Conservation (phyloP, 2,797 vertebrate species). For the Notolepis coatsorum region DNA sequence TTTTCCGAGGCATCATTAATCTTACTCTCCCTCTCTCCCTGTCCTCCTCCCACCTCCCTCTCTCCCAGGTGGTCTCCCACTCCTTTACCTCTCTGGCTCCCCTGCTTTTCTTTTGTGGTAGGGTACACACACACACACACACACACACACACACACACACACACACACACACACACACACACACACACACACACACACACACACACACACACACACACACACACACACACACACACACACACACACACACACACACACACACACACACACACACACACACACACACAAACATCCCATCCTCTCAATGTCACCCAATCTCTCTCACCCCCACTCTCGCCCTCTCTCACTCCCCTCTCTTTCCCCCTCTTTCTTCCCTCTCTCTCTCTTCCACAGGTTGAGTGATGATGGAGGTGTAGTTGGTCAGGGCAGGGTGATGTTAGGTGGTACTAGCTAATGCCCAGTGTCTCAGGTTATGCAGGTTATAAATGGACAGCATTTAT, state of each 20-base stretch:
- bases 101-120: slow-evolving; percentile 30
- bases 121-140: slow-evolving; percentile 14
- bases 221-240: neutral
- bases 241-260: no score
- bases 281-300: neutral
- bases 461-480: no score
- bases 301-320: slow-evolving; percentile 3
- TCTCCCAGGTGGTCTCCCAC: slow-evolving; percentile 59
- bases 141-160: neutral
- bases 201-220: slow-evolving; percentile 7
- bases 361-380: no score
- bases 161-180: neutral
- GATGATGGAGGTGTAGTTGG: no score
- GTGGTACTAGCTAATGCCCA: no score
- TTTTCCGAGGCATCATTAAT: slow-evolving; percentile 79
- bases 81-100: neutral
- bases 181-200: neutral
- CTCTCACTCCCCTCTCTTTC: neutral
- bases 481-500: no score
- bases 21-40: slow-evolving; percentile 75
- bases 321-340: neutral
- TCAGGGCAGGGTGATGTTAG: no score
- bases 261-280: no score
- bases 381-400: neutral
- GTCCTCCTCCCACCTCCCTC: slow-evolving; percentile 69